Conservation (phyloP, 2,797 vertebrate species). For the Acipenser ruthenus region DNA sequence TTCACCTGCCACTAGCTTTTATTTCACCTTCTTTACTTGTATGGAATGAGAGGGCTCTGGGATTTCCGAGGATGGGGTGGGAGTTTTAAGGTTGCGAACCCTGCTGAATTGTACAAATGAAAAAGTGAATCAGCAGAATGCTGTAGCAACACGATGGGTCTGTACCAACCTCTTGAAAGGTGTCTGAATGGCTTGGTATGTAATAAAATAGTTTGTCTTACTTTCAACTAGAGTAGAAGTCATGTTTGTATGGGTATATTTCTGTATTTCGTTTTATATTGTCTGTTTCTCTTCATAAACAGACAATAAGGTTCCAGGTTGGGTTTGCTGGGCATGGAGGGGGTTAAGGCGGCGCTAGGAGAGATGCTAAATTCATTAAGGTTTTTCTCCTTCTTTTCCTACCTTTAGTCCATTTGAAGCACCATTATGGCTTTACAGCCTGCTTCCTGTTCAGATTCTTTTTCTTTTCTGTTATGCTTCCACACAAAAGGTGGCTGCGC, state of each 20-base stretch:
- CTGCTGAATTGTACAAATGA: too few species aligned
- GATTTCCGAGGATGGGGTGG: too few species aligned
- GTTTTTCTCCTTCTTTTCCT: conserved; percentile 52
- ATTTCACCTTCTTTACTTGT: neutral
- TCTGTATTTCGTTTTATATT: neutral
- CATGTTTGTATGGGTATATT: too few species aligned
- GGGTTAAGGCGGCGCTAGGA: conserved; percentile 34
- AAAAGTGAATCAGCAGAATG: too few species aligned
- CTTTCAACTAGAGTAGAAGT: too few species aligned
- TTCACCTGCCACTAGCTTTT: neutral
- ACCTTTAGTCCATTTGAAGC: conserved; percentile 65
- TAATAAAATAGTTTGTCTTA: too few species aligned
- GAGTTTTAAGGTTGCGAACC: too few species aligned
- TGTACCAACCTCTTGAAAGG: too few species aligned
- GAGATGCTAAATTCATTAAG: conserved; percentile 71
- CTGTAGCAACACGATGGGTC: too few species aligned
- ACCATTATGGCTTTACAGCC: conserved; percentile 76
- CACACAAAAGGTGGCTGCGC: conserved; percentile 71
- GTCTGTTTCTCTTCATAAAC: conserved; percentile 6
- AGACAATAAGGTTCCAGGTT: too few species aligned
- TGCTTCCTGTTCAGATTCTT: conserved; percentile 75
- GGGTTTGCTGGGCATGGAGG: conserved; percentile 15
- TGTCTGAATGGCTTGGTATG: too few species aligned
- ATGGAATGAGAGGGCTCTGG: neutral
- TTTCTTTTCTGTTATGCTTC: conserved; percentile 59